phyloP scores from a whole-genome alignment of 30 jellyfish, hydroid and myxozoan species.

The Aurelia aurita complex sp. Pacific region DNA sequence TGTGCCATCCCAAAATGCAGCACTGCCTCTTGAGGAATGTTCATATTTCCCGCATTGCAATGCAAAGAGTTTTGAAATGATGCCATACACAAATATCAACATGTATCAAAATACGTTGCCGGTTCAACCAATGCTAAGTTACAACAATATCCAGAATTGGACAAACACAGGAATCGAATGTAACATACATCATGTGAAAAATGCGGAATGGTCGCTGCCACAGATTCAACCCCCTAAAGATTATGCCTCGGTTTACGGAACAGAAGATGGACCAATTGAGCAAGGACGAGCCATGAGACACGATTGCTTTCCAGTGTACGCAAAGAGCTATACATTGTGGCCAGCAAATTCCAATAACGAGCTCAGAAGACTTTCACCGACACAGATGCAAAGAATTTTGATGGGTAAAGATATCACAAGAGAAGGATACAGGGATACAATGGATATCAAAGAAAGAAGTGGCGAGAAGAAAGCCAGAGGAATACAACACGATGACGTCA shows the following conservation, averaged over 20 bases:
- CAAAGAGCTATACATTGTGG: conserved; percentile 42
- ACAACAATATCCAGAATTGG: background rate
- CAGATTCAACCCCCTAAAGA: conserved; percentile 40
- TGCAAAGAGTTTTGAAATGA: background rate
- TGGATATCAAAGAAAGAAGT: background rate
- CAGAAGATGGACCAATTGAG: background rate
- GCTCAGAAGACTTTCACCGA: conserved; percentile 34
- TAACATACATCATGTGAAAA: background rate
- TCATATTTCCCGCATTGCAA: background rate
- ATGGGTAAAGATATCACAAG: conserved; percentile 28
- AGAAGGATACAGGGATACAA: background rate
- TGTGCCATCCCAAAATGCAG: background rate
- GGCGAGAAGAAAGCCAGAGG: background rate
- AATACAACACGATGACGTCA: conserved; percentile 1
- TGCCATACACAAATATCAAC: background rate
- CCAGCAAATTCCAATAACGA: conserved; percentile 22
- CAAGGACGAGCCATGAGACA: background rate
- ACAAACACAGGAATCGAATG: background rate
- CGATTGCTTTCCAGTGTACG: background rate
- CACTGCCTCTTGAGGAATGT: background rate
- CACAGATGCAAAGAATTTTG: conserved; percentile 49
- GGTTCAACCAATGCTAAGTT: background rate
- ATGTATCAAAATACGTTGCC: background rate
- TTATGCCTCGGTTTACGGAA: conserved; percentile 8
- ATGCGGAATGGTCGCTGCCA: conserved; percentile 12